phyloP scores from a whole-genome alignment of 2,113 vertebrate genomes.

The Syngnathoides biaculeatus region DNA sequence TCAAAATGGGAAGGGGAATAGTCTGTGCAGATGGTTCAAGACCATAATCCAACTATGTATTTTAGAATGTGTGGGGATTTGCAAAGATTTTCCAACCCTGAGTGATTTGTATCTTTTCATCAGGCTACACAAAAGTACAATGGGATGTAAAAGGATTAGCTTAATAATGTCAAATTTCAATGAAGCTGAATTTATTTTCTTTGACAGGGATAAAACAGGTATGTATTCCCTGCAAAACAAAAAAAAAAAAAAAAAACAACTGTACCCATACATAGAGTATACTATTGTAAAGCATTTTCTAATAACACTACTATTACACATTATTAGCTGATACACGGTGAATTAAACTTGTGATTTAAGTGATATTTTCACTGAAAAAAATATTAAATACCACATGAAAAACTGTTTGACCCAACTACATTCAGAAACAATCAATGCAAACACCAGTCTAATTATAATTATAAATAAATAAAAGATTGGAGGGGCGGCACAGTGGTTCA shows the following conservation, averaged over 20 bases:
- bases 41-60: constrained; percentile 55
- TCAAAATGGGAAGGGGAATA: constrained; percentile 19
- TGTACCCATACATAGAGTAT: too few species aligned
- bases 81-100: constrained; percentile 38
- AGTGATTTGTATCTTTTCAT: constrained; percentile 51
- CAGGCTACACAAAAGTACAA: constrained; percentile 26
- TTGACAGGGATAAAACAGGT: constrained; percentile 21
- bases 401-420: background rate
- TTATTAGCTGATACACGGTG: background rate
- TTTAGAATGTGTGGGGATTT: constrained; percentile 42
- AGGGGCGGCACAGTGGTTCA: too few species aligned
- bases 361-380: background rate
- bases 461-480: background rate
- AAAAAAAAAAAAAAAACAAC: too few species aligned
- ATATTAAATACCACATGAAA: background rate
- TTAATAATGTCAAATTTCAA: constrained; percentile 19
- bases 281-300: background rate
- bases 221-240: background rate
- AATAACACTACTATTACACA: background rate
- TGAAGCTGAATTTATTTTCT: constrained; percentile 14
- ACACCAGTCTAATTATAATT: background rate
- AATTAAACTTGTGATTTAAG: background rate
- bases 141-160: constrained; percentile 25
- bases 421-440: background rate
- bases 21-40: constrained; percentile 38